Percentiles rank a stretch among this genome's conserved stretches.
Conservation (phyloP, 2,888 invertebrate species). For the Helleia helle region DNA sequence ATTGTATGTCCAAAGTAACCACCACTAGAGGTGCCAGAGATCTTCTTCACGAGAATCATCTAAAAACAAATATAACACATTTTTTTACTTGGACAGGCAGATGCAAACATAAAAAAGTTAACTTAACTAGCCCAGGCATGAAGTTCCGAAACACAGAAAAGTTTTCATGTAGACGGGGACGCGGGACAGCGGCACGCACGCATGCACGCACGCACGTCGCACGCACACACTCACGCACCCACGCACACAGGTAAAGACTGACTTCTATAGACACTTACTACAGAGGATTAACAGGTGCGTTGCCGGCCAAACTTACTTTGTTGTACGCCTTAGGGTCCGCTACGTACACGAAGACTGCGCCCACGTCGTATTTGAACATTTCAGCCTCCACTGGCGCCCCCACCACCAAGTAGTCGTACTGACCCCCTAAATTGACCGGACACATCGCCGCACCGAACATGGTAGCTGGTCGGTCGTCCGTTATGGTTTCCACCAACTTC, state of each 20-base stretch:
- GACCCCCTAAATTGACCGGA: constrained; percentile 44
- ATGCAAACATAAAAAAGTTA: too few species aligned
- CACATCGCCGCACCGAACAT: constrained; percentile 75
- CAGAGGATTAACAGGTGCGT: too few species aligned
- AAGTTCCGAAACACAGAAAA: too few species aligned
- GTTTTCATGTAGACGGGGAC: too few species aligned
- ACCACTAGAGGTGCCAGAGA: constrained; percentile 20
- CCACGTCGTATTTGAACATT: constrained; percentile 48
- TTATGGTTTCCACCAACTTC: constrained; percentile 4
- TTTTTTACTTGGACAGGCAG: too few species aligned
- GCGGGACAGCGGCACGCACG: too few species aligned
- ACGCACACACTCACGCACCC: too few species aligned
- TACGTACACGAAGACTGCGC: constrained; percentile 70
- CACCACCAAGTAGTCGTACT: constrained; percentile 69
- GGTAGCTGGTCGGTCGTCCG: constrained; percentile 38
- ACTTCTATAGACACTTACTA: too few species aligned
- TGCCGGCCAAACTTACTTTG: constrained; percentile 19
- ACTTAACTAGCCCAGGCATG: too few species aligned
- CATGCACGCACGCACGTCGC: too few species aligned
- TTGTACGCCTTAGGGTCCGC: constrained; percentile 11
- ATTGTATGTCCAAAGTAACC: constrained; percentile 32
- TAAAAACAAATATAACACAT: too few species aligned
- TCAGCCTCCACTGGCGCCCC: constrained; percentile 68
- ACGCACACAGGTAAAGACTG: too few species aligned
- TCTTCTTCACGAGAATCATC: constrained; percentile 15